Base-by-base conservation (phyloP, 2,888 invertebrate species). In the Hypselothyrea guttata region DNA sequence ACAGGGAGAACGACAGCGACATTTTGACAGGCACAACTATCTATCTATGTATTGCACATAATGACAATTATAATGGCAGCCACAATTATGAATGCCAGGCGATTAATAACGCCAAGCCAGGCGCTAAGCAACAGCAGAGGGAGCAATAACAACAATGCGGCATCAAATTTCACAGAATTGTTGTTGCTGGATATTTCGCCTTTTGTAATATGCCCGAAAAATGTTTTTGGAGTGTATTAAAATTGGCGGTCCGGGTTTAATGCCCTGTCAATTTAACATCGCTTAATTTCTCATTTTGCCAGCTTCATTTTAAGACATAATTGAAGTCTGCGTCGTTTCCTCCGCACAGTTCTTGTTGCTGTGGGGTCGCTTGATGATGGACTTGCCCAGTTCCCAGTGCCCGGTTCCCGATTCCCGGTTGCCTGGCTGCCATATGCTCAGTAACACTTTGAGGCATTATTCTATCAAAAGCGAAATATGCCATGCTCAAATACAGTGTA, bases 11-110 rank as follows among this genome's bases (percentile, higher is more conserved):
- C n/a, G n/a, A n/a, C n/a, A 63, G 57, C 68, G 69, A 82, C 83
- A 71, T 77, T 84, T 74, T 77, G 77, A 78, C 85, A 84, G 85
- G 65, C 60, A 65, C 63, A 67, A 78, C 78, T 84, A 76, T 84
- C 83, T 60, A 84, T 77, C 74, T 72, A 60, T 74, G 78, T 71
- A 84, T 84, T 82, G 78, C 83, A 82, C 85, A 78, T 84, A 78
- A 84, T 84, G 78, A 84, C 78, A 84, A 78, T 78, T 78, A 78
- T 78, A 78, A 78, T 78, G 85, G 78, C 85, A 78, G 46, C 75
- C 78, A 75, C 78, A 78, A 78, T 78, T 78, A 78, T 78, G 85
- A 83, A 78, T 84, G 78, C 68, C 78, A 68, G 79, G 68, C 78
- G 83, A 78, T 78, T 78, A 78, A 78, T 78, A 78, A 84, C 65